Evolutionary conservation across 2,888 invertebrate species (phyloP).

Genomic region (Trisateles emortualis): DNA sequence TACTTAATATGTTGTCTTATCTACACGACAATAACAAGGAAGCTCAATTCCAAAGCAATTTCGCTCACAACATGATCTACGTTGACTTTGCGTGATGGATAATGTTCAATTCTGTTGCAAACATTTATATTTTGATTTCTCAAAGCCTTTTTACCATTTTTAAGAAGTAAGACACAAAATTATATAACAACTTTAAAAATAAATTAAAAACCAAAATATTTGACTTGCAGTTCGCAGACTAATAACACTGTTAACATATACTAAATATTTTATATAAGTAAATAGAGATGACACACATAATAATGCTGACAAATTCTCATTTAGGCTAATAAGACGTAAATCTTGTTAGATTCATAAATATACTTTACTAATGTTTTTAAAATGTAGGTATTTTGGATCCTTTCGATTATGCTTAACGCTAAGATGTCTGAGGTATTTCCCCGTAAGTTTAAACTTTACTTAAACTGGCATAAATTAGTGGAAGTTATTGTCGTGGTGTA

Average conservation of each 20-base stretch:
- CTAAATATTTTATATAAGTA: slow-evolving; percentile 48
- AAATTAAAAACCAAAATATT: slow-evolving; percentile 45
- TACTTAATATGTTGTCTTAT: too few relatives aligned
- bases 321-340: slow-evolving; percentile 34
- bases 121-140: too few relatives aligned
- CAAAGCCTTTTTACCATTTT: background rate
- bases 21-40: too few relatives aligned
- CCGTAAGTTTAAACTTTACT: background rate
- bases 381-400: too few relatives aligned
- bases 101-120: too few relatives aligned
- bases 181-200: slow-evolving; percentile 28
- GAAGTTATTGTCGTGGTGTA: too few relatives aligned
- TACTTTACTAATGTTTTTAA: background rate
- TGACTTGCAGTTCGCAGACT: slow-evolving; percentile 47
- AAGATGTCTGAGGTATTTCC: background rate
- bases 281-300: slow-evolving; percentile 46
- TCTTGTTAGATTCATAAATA: slow-evolving; percentile 30
- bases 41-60: too few relatives aligned
- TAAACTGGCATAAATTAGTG: too few relatives aligned
- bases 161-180: slow-evolving; percentile 11
- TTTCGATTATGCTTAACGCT: background rate
- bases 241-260: slow-evolving; percentile 48
- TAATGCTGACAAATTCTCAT: slow-evolving; percentile 36
- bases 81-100: too few relatives aligned
- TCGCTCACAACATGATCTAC: too few relatives aligned